A percentile compares a stretch with the other conserved stretches of the same genome.
phyloP scores from a whole-genome alignment of 2,113 vertebrate genomes.

The Pogonocichla stellata region DNA sequence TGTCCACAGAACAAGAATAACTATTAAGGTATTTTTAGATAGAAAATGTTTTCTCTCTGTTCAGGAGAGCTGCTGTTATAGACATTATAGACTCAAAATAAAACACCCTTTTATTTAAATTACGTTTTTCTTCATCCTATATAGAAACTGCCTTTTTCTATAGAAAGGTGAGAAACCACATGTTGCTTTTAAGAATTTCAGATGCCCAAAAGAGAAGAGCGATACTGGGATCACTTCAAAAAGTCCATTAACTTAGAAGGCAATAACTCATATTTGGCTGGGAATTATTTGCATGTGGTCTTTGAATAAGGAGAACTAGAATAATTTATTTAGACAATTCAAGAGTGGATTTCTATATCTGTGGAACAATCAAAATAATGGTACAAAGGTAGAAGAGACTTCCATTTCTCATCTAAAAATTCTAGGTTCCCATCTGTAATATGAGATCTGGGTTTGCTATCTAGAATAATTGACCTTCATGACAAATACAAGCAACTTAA shows the following conservation, averaged over 20 bases:
- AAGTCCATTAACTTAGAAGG: not conserved
- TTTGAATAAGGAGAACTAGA: not conserved
- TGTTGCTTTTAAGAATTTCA: constrained; percentile 13
- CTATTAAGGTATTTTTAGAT: not conserved
- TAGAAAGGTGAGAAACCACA: not conserved
- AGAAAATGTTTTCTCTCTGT: not conserved
- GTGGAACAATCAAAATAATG: not conserved
- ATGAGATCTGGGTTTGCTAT: not conserved
- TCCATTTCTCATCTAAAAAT: not conserved
- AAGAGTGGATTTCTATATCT: not conserved
- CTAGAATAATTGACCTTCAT: not conserved
- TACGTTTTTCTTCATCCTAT: not conserved
- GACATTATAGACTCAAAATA: not conserved
- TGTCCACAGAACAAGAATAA: not conserved
- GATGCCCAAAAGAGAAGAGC: not conserved
- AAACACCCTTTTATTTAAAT: not conserved
- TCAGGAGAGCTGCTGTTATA: not conserved
- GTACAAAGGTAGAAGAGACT: not conserved
- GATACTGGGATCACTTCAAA: not conserved
- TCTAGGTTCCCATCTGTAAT: not conserved
- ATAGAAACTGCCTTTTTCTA: not conserved
- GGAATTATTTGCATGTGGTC: constrained; percentile 7
- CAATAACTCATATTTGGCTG: not conserved
- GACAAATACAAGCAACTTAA: not conserved
- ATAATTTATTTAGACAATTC: not conserved